Percentiles rank a stretch among this genome's conserved stretches.
phyloP scores from a whole-genome alignment of 2,797 vertebrate species.

The Hephaestus fuliginosus region DNA sequence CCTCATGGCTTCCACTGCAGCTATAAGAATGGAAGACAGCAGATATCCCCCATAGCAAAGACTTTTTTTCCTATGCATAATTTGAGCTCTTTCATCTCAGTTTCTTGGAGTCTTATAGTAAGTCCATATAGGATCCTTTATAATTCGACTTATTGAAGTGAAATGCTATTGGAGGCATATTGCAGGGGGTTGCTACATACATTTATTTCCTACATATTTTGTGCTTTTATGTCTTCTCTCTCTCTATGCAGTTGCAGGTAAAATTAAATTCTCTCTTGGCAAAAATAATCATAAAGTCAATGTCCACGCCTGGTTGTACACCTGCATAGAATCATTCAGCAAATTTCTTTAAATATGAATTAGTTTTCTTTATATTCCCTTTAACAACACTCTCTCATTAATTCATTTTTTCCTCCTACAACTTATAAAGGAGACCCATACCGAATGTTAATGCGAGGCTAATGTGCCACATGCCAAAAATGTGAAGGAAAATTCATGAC shows the following conservation, averaged over 20 bases:
- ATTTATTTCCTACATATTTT: neutral
- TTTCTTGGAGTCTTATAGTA: neutral
- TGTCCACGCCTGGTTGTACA: neutral
- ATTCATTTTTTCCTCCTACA: neutral
- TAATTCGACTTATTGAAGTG: neutral
- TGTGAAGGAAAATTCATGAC: neutral
- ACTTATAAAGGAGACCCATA: neutral
- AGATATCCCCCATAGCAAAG: neutral
- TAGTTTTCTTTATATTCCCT: neutral
- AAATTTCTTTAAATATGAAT: neutral
- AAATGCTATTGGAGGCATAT: neutral
- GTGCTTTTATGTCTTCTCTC: neutral
- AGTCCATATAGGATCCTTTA: neutral
- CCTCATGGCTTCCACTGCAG: neutral
- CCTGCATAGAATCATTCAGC: neutral
- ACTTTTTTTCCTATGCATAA: slow-evolving; percentile 17
- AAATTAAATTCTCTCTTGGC: neutral
- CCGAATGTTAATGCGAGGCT: neutral
- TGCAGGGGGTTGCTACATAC: too few relatives aligned
- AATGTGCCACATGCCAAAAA: too few relatives aligned
- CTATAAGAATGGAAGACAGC: neutral
- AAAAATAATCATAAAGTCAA: neutral
- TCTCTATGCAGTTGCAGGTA: neutral
- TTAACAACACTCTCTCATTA: neutral
- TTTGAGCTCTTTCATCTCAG: neutral